These are phyloP conservation scores for Metacarcinus magister DNA, from an alignment of 2,888 invertebrate species.

Conservation along the genomic window DNA sequence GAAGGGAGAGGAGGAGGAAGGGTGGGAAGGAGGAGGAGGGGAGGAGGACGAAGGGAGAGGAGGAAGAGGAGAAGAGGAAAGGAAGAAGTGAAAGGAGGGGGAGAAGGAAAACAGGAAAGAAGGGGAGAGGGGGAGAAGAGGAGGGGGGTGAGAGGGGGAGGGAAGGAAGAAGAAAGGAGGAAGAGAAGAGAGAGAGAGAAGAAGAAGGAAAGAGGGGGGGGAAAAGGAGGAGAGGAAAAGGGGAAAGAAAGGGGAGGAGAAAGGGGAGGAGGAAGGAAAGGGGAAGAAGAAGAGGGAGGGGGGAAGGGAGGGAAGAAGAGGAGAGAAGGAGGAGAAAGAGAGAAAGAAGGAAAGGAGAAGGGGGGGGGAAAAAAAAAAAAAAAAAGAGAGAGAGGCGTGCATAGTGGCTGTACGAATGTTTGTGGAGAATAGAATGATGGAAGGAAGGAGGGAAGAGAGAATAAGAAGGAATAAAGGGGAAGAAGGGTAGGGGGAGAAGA, in stretches of 20 bases:
- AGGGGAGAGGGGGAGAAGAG: neutral
- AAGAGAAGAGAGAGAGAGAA: neutral
- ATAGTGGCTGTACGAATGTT: neutral
- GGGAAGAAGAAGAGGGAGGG: neutral
- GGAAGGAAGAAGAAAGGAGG: neutral
- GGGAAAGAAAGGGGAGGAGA: neutral
- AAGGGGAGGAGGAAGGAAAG: neutral
- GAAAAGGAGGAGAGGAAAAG: neutral
- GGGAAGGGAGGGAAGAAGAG: neutral
- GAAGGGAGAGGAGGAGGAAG: neutral
- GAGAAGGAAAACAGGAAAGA: neutral
- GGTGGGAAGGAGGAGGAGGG: neutral
- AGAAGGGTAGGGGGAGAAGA: too few species aligned
- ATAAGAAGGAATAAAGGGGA: neutral
- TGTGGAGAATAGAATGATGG: neutral
- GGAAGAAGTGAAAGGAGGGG: neutral
- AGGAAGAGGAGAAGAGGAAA: neutral
- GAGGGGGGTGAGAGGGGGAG: too few species aligned
- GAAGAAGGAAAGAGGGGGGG: neutral
- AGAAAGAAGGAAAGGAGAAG: neutral
- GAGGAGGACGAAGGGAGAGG: neutral
- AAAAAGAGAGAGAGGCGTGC: neutral
- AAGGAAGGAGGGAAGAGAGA: slow-evolving; percentile 6
- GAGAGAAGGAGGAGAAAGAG: neutral
- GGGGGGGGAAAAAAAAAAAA: neutral